These are phyloP conservation scores for Trichechus manatus DNA, from an alignment of 2,113 vertebrate genomes.

Conservation along the genomic window DNA sequence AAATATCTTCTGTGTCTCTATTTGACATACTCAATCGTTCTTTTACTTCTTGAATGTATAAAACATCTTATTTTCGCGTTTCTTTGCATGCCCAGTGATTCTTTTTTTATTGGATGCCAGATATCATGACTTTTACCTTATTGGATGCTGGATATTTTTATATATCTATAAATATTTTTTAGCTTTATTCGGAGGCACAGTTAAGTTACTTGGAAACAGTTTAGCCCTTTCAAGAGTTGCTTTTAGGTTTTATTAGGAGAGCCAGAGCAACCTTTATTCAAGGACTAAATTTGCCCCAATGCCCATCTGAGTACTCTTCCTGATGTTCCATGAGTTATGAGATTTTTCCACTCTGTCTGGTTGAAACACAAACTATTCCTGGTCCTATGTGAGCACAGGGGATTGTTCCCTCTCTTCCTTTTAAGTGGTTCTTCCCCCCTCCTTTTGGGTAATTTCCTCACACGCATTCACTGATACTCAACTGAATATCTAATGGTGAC, in stretches of 20 bases:
- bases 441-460: not conserved
- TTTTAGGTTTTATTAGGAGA: not conserved
- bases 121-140: no score
- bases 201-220: not conserved
- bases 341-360: not conserved
- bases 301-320: not conserved
- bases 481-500: not conserved
- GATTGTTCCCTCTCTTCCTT: not conserved
- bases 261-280: not conserved
- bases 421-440: not conserved
- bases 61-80: not conserved
- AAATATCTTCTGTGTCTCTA: not conserved
- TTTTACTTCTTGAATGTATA: no score
- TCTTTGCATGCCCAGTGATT: no score
- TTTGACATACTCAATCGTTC: no score
- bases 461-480: not conserved
- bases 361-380: not conserved
- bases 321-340: not conserved
- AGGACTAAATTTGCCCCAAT: not conserved
- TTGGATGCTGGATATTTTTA: no score
- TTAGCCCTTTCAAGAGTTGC: not conserved
- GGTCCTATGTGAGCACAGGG: not conserved
- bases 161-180: no score
- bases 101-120: not conserved
- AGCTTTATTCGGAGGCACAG: no score